Percentiles rank a stretch among this genome's conserved stretches.
phyloP scores from a whole-genome alignment of 2,888 invertebrate genomes.

The Rosalia funebris region DNA sequence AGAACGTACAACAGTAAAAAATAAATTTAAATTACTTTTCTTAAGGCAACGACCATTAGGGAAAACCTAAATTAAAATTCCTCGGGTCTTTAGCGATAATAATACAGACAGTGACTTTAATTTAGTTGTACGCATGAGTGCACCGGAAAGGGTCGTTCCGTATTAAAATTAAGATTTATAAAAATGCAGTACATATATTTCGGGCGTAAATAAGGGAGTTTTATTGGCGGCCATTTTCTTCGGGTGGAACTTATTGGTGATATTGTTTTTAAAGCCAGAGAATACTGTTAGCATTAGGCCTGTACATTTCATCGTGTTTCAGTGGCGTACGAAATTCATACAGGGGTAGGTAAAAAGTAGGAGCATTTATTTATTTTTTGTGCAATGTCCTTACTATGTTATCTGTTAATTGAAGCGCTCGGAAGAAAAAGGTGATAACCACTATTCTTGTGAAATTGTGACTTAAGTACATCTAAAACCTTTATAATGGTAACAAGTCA shows the following conservation, averaged over 20 bases:
- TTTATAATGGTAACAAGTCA: too few species aligned
- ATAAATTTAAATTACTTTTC: constrained; percentile 14
- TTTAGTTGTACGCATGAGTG: constrained; percentile 20
- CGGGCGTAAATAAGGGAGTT: constrained; percentile 11
- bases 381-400: too few species aligned
- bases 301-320: too few species aligned
- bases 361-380: too few species aligned
- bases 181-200: constrained; percentile 10
- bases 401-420: too few species aligned
- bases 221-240: constrained; percentile 8
- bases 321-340: too few species aligned
- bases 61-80: constrained; percentile 26
- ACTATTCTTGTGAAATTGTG: too few species aligned
- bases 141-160: constrained; percentile 11
- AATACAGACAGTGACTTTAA: constrained; percentile 21
- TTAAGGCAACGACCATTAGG: constrained; percentile 5
- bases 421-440: too few species aligned
- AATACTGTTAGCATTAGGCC: too few species aligned
- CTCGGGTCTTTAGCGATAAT: constrained; percentile 19
- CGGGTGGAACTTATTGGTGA: constrained; percentile 1
- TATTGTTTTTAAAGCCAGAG: neutral
- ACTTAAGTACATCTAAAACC: too few species aligned
- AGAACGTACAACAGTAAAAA: neutral
- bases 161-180: constrained; percentile 18
- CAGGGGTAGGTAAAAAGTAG: too few species aligned